Conservation (phyloP, 2,113 vertebrate genomes). For the Microtus ochrogaster region DNA sequence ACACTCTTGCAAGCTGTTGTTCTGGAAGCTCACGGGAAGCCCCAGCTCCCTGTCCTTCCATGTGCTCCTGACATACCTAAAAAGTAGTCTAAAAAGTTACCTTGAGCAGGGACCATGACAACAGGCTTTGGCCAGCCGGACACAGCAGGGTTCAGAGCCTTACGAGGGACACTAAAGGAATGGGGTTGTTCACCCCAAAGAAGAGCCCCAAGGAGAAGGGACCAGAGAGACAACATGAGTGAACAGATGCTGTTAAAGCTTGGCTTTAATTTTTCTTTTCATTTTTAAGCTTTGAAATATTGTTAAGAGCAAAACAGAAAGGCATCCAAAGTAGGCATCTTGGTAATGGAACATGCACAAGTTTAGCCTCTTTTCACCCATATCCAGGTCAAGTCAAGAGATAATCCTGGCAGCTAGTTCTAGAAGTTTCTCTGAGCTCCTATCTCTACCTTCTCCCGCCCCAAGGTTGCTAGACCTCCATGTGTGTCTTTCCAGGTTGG, state of each 20-base stretch:
- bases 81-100: neutral
- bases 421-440: slow-evolving; percentile 4
- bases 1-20: neutral
- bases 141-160: neutral
- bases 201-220: neutral
- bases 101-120: neutral
- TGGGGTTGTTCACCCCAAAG: neutral
- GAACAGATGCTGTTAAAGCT: neutral
- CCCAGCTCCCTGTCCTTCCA: neutral
- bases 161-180: neutral
- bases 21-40: neutral
- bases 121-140: neutral
- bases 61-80: neutral
- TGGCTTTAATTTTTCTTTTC: neutral
- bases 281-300: slow-evolving; percentile 11
- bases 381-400: neutral
- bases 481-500: neutral
- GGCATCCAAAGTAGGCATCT: neutral
- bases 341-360: neutral
- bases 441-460: neutral
- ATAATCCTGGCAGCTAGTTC: neutral
- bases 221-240: neutral
- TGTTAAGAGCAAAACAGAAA: neutral
- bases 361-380: neutral
- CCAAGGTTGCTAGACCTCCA: neutral